Base-by-base conservation (phyloP, 1,140 invertebrate species). In the Temnothorax nylanderi region DNA sequence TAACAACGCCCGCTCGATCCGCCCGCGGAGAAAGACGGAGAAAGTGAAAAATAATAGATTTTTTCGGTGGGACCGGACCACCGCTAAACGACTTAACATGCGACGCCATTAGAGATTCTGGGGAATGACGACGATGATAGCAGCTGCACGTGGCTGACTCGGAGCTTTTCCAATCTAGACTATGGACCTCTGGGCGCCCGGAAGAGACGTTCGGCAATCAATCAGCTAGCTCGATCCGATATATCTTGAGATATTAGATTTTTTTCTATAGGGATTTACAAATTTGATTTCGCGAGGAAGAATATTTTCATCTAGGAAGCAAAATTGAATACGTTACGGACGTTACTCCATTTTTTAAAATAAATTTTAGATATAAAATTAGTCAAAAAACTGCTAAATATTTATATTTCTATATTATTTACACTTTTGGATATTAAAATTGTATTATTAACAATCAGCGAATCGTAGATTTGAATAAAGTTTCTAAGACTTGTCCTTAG, bases 21-120 rank as follows among this genome's bases (percentile, higher is more conserved):
- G 71, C 26, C 18, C 60, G 56, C 21, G 60, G 32, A n/a, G 41
- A 64, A 67, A 65, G 44, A 85, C 21, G 44, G 64, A 81, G 85
- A 77, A 88, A 93, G 89, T 88, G 86, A 88, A 90, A 91, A 94
- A 93, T 93, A 93, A 93, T 94, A 93, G 93, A 93, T 93, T 94
- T 89, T 92, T 93, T 93, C 26, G 71, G 76, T 44, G 41, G 34
- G 37, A 69, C 72, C 77, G 41, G 18, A 51, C 72, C 54, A 54
- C 21, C 13, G 54, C 64, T 82, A 89, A 92, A 92, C 81, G 89
- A 91, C 82, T 92, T 89, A 90, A 92, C 89, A 90, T 89, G 88
- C 87, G 89, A 89, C 67, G 81, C 81, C 88, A 88, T 91, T 90
- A 89, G 89, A 75, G 54, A 58, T 47, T 41, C 3, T 11, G 71